Conservation (phyloP, 2,797 vertebrate species). For the Dendrocincla fuliginosa region DNA sequence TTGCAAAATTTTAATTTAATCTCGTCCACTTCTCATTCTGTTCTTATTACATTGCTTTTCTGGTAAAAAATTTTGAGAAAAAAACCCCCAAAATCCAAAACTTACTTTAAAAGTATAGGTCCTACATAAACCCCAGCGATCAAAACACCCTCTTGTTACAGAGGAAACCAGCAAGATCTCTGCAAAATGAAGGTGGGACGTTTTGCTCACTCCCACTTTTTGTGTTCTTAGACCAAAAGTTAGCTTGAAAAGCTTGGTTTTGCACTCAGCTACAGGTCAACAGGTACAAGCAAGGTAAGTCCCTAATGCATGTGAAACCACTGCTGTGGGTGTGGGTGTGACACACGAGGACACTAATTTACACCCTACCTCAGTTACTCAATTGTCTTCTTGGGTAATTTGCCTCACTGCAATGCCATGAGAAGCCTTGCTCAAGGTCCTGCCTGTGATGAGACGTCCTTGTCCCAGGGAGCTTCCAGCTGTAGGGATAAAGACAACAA, state of each 20-base stretch:
- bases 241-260: not conserved
- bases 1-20: not conserved
- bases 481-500: not conserved
- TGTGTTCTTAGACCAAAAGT: not conserved
- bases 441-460: not conserved
- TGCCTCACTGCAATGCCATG: not conserved
- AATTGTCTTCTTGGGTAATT: not conserved
- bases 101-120: not conserved
- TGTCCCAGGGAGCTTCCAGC: not conserved
- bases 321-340: not conserved
- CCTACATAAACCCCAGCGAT: not conserved
- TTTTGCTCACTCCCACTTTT: not conserved
- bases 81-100: fast-evolving
- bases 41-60: not conserved
- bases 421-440: conserved; percentile 1
- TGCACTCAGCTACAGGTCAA: not conserved
- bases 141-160: not conserved
- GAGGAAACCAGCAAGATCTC: not conserved
- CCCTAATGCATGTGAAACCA: not conserved
- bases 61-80: not conserved
- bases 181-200: not conserved
- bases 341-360: not conserved
- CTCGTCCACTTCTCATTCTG: not conserved
- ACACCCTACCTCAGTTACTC: not conserved
- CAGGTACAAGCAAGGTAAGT: not conserved